These are phyloP conservation scores for Zhuqinia jingwanae DNA, from an alignment of 2,888 invertebrate species.

Conservation along the genomic window DNA sequence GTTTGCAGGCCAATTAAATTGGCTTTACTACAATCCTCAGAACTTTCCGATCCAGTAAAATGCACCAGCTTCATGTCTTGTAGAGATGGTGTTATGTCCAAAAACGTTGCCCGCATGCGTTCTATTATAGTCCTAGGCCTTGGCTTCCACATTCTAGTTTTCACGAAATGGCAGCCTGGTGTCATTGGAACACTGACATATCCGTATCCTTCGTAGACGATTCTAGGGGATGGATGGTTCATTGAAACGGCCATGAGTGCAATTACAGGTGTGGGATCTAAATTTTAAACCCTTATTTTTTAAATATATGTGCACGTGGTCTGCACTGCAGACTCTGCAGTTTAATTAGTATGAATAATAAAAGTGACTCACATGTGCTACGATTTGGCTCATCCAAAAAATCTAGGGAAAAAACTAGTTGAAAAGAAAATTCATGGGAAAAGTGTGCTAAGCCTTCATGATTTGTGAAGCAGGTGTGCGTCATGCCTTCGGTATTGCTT, in stretches of 20 bases:
- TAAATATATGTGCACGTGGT: too few relatives aligned
- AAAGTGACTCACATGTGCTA: constrained; percentile 60
- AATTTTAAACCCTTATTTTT: too few relatives aligned
- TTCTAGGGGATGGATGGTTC: constrained; percentile 61
- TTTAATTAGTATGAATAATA: too few relatives aligned
- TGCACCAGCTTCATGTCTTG: constrained; percentile 76
- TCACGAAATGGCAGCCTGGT: constrained; percentile 74
- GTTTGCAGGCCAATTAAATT: constrained; percentile 77
- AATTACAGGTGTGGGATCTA: constrained; percentile 73
- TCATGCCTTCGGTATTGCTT: constrained; percentile 76
- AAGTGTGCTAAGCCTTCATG: constrained; percentile 73
- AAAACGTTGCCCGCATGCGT: constrained; percentile 74
- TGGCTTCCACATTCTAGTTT: constrained; percentile 76
- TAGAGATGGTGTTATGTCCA: constrained; percentile 76
- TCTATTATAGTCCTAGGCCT: constrained; percentile 71
- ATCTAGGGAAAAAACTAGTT: constrained; percentile 74
- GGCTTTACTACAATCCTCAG: constrained; percentile 71
- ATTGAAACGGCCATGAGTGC: constrained; percentile 74
- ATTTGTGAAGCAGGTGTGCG: constrained; percentile 74
- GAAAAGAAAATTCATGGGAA: constrained; percentile 76
- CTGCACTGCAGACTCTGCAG: too few relatives aligned
- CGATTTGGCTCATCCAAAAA: constrained; percentile 57
- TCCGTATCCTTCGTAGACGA: constrained; percentile 77
- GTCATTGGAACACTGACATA: constrained; percentile 73
- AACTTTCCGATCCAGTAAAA: constrained; percentile 1